phyloP scores from a whole-genome alignment of 2,113 vertebrate genomes.

The Ameiurus melas region DNA sequence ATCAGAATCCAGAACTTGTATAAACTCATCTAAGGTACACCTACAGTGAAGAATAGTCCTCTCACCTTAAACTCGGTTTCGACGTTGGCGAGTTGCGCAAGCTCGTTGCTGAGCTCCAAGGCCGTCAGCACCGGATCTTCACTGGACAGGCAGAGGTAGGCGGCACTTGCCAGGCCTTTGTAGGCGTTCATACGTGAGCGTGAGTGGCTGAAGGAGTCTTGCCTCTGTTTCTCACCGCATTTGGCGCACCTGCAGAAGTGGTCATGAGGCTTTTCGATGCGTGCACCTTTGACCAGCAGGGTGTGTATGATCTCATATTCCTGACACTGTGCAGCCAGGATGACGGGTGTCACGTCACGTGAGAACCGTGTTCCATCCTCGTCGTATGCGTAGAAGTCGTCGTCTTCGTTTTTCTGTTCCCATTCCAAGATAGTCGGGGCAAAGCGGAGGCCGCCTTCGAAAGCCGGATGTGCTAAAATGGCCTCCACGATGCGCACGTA shows the following conservation, averaged over 20 bases:
- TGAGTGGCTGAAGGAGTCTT: constrained; percentile 86
- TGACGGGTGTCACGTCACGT: constrained; percentile 54
- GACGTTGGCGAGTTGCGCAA: constrained; percentile 85
- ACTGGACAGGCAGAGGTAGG: constrained; percentile 84
- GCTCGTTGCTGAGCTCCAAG: constrained; percentile 86
- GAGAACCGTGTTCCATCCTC: constrained; percentile 82
- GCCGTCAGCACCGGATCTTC: constrained; percentile 74
- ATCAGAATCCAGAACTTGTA: not conserved
- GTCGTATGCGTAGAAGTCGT: constrained; percentile 87
- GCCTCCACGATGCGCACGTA: constrained; percentile 89
- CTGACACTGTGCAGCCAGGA: constrained; percentile 58
- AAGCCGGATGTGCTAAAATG: constrained; percentile 84
- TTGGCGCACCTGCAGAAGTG: constrained; percentile 86
- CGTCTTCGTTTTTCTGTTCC: constrained; percentile 81
- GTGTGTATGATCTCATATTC: constrained; percentile 71
- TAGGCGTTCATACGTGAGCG: constrained; percentile 87
- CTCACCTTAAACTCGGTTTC: constrained; percentile 90
- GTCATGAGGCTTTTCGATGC: constrained; percentile 85
- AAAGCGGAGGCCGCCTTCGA: constrained; percentile 77
- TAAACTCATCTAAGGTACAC: not conserved
- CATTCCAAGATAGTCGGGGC: constrained; percentile 78
- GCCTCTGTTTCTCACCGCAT: constrained; percentile 80
- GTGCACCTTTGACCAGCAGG: constrained; percentile 80
- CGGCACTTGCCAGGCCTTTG: constrained; percentile 84
- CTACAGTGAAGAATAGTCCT: not conserved